A percentile compares a stretch with the other conserved stretches of the same genome.
phyloP scores from a whole-genome alignment of 1,140 invertebrate genomes.

The Philopotamus ludificatus region DNA sequence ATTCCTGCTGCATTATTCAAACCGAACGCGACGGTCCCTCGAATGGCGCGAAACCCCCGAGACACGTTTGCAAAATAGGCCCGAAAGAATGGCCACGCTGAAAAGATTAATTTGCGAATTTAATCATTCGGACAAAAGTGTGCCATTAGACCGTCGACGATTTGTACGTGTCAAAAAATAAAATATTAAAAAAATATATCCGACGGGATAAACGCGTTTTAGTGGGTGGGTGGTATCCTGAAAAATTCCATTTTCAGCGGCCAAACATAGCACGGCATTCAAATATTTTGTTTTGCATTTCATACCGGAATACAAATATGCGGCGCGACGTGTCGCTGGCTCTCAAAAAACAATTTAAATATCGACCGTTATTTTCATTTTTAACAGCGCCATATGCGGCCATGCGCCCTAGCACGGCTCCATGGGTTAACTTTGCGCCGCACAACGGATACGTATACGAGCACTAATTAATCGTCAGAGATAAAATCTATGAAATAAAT shows the following conservation, averaged over 20 bases:
- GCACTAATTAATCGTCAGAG: too few relatives aligned
- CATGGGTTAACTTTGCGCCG: too few relatives aligned
- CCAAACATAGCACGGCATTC: background rate
- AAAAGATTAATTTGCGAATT: background rate
- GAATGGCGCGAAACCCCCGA: too few relatives aligned
- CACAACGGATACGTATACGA: too few relatives aligned
- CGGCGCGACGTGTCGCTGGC: background rate
- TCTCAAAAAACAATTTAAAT: too few relatives aligned
- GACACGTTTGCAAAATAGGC: background rate
- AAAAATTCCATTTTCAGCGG: background rate
- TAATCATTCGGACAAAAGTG: background rate
- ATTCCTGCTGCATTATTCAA: conserved; percentile 24
- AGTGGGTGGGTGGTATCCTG: background rate
- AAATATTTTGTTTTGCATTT: conserved; percentile 10
- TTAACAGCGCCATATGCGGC: too few relatives aligned
- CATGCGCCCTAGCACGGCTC: too few relatives aligned
- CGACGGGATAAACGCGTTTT: background rate
- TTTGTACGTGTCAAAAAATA: background rate
- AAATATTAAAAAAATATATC: background rate
- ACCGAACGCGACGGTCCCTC: background rate
- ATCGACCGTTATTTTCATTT: too few relatives aligned
- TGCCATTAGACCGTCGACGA: background rate
- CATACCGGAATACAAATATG: background rate
- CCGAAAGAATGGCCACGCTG: background rate
- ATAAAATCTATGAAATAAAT: too few relatives aligned